These are phyloP conservation scores for Ceratotherium simum DNA, from an alignment of 2,113 vertebrate species.

Conservation along the genomic window DNA sequence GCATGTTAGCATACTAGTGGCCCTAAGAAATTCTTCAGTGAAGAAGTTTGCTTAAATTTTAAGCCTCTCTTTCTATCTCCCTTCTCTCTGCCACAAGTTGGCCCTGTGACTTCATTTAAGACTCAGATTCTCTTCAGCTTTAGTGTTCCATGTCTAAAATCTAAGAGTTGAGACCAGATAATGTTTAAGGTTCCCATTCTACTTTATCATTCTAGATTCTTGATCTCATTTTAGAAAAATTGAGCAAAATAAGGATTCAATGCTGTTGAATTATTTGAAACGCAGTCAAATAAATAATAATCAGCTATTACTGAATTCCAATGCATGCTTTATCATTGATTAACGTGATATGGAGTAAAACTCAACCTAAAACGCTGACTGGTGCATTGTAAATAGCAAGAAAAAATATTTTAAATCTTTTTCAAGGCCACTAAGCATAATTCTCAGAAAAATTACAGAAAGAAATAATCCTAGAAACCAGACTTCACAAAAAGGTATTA, in stretches of 20 bases:
- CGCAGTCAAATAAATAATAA: not conserved
- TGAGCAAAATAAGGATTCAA: not conserved
- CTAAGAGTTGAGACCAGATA: not conserved
- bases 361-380: not conserved
- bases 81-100: not conserved
- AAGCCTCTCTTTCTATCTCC: not conserved
- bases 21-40: not conserved
- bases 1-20: not conserved
- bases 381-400: not conserved
- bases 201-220: not conserved
- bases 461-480: not conserved
- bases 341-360: not conserved
- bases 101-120: not conserved
- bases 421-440: not conserved
- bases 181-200: not conserved
- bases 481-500: not conserved
- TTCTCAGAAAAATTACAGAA: not conserved
- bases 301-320: not conserved
- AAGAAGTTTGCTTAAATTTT: not conserved
- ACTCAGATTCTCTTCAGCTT: not conserved
- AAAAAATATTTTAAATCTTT: not conserved
- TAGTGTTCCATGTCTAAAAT: not conserved
- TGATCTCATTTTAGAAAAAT: not conserved
- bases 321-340: not conserved
- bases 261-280: not conserved